Base-by-base conservation (phyloP, 2,888 invertebrate genomes). In the Orthosia gracilis region DNA sequence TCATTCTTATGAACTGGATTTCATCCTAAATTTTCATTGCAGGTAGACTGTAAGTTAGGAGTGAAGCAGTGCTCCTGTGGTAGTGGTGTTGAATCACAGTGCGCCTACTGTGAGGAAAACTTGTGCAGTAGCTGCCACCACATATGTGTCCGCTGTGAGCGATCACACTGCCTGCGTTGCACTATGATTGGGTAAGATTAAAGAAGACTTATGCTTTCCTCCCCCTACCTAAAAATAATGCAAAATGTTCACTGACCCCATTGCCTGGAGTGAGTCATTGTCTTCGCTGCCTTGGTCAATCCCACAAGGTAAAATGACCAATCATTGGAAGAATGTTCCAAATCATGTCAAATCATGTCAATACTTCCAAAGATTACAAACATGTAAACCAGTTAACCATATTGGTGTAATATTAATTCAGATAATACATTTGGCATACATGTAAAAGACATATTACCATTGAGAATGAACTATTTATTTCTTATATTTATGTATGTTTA, bases 21-120 rank as follows among this genome's bases (percentile, higher is more conserved):
- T 9, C 3, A 52, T 55, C 18, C 13, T 21, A 23, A 23, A 31
- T 58, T 26, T 59, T 23, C n/a, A 12, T 68, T 70, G 17, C 76
- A 93, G 92, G 78, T 89, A 49, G 58, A 83, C 7, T 78, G 73
- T 57, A 84, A 76, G 49, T 18, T 15, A 18, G 47, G 67, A 21
- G 31, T 61, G n/a, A 87, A 84, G 58, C 78, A 82, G 12, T 94
- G 94, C 70, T 45, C 47, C 3, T 94, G 94, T 83, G 91, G 91
- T 5, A 70, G 58, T 17, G 62, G 45, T 2, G 78, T 73, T 21
- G 92, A 92, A 52, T 71, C 65, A 12, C 82, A 80, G 31, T 96
- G 96, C 76, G 90, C 90, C 0, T 95, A 96, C 87, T 96, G 96
- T 65, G 96, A 96, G 78, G 79, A 82, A 18, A 54, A 76, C 0